Percentiles rank a stretch among this genome's conserved stretches.
Conservation (phyloP, 2,797 vertebrate genomes). For the Chelon labrosus region DNA sequence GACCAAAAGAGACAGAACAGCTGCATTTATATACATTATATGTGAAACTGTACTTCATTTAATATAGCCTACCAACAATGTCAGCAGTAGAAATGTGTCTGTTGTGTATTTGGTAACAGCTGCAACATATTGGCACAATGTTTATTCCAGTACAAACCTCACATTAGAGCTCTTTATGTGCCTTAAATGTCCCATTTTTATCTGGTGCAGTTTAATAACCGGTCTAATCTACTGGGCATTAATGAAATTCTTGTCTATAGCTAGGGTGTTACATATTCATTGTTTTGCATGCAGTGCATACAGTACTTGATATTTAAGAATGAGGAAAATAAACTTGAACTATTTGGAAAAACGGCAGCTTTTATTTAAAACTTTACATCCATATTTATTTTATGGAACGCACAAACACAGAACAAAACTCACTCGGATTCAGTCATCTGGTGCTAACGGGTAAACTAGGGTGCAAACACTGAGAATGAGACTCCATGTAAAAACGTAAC, state of each 20-base stretch:
- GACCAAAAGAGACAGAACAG: background rate
- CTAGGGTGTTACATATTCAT: background rate
- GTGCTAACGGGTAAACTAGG: slow-evolving; percentile 4
- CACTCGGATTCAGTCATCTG: background rate
- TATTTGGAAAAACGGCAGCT: slow-evolving; percentile 24
- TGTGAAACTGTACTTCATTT: slow-evolving; percentile 4
- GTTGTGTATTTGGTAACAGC: slow-evolving; percentile 19
- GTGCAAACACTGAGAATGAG: background rate
- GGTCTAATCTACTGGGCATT: slow-evolving; percentile 8
- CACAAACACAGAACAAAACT: slow-evolving; percentile 4
- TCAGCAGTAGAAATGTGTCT: slow-evolving; percentile 36
- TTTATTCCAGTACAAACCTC: slow-evolving; percentile 27
- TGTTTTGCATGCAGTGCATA: slow-evolving; percentile 28
- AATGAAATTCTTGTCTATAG: slow-evolving; percentile 17
- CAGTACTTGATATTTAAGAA: slow-evolving; percentile 11
- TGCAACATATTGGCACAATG: slow-evolving; percentile 20
- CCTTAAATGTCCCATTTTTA: slow-evolving; percentile 56
- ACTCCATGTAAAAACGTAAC: background rate
- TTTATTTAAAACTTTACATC: slow-evolving; percentile 48
- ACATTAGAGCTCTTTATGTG: slow-evolving; percentile 53
- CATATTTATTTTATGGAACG: background rate
- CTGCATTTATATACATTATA: background rate
- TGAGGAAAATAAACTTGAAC: slow-evolving; percentile 40
- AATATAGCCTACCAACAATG: slow-evolving; percentile 5
- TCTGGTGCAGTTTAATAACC: slow-evolving; percentile 32